Conservation (phyloP, 2,113 vertebrate species). For the Mus pahari region DNA sequence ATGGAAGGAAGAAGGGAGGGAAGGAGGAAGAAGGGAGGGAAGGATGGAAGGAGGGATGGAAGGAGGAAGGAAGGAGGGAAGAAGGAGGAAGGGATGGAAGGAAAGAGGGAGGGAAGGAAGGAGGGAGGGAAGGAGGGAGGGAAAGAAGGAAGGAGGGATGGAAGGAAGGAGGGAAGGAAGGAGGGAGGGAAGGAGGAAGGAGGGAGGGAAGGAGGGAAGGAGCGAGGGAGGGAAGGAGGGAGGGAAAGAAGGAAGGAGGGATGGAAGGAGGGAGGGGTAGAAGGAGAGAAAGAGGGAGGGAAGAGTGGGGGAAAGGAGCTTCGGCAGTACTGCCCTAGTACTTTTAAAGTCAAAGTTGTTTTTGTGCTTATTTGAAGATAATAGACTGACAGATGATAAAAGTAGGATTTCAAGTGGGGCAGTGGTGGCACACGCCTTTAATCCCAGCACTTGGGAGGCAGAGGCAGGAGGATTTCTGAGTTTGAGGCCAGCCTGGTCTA, state of each 20-base stretch:
- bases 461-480: too few species aligned
- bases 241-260: background rate
- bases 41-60: background rate
- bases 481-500: too few species aligned
- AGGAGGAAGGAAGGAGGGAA: too few species aligned
- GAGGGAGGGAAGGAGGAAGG: background rate
- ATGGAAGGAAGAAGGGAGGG: too few species aligned
- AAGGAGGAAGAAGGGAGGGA: background rate
- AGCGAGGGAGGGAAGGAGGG: background rate
- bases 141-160: background rate
- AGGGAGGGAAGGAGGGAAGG: background rate
- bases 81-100: background rate
- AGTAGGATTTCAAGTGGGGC: background rate
- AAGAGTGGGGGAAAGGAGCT: background rate
- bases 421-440: too few species aligned
- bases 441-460: too few species aligned
- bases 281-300: too few species aligned
- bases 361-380: background rate
- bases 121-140: too few species aligned
- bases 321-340: background rate
- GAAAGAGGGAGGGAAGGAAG: background rate
- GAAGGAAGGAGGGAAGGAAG: background rate
- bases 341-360: constrained; percentile 16
- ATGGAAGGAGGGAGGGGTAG: background rate
- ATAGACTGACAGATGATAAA: background rate